These are phyloP conservation scores for Forficula auricularia DNA, from an alignment of 1,140 invertebrate genomes.

Conservation along the genomic window DNA sequence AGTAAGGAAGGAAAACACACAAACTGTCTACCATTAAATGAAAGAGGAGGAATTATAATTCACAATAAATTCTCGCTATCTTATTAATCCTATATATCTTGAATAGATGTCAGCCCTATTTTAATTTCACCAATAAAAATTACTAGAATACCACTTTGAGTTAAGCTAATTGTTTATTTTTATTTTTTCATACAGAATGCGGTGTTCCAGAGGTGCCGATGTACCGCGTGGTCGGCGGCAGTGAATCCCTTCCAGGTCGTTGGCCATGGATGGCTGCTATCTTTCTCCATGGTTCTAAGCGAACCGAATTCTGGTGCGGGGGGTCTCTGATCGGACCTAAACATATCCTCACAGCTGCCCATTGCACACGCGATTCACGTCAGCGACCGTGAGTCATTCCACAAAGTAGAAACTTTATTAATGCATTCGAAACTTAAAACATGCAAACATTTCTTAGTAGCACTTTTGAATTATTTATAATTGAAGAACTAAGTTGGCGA, in stretches of 20 bases:
- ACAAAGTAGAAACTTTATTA: not conserved
- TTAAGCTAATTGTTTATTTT: too few species aligned
- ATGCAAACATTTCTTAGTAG: too few species aligned
- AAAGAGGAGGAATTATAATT: too few species aligned
- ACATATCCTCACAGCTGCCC: slow-evolving; percentile 77
- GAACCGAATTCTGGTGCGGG: slow-evolving; percentile 87
- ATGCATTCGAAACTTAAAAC: not conserved
- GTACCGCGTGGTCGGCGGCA: slow-evolving; percentile 75
- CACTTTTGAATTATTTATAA: slow-evolving; percentile 2
- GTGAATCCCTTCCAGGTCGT: slow-evolving; percentile 57
- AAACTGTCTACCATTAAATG: too few species aligned
- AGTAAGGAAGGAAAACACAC: too few species aligned
- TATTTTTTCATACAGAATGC: slow-evolving; percentile 58
- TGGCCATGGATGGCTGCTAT: slow-evolving; percentile 93
- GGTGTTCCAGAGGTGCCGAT: slow-evolving; percentile 63
- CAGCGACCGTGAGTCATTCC: slow-evolving; percentile 61
- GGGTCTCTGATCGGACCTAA: slow-evolving; percentile 64
- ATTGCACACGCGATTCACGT: slow-evolving; percentile 72
- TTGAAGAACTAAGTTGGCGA: too few species aligned
- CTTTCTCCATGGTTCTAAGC: slow-evolving; percentile 64
- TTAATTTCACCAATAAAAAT: too few species aligned
- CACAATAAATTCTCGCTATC: too few species aligned
- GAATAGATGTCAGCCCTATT: too few species aligned
- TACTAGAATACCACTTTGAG: too few species aligned
- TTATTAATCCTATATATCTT: too few species aligned